phyloP scores from a whole-genome alignment of 2,113 vertebrate species.

The Plestiodon gilberti region DNA sequence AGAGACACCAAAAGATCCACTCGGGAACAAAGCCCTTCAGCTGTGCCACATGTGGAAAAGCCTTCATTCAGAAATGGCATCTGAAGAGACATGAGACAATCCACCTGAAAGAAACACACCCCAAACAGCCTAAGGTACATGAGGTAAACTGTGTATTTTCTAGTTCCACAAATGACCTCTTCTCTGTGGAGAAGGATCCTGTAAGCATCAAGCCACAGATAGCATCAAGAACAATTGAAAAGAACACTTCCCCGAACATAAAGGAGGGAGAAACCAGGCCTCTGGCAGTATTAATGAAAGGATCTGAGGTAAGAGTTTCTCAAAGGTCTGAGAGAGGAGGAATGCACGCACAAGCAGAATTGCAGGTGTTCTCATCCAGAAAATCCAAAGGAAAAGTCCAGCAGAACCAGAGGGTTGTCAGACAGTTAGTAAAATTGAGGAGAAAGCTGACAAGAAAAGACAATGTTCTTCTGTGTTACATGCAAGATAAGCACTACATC shows the following conservation, averaged over 20 bases:
- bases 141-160: not conserved
- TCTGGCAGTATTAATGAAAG: not conserved
- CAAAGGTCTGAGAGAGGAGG: not conserved
- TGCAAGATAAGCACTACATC: not conserved
- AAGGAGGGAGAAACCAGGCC: too few species aligned
- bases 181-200: not conserved
- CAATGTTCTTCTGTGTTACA: not conserved
- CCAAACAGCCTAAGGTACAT: not conserved
- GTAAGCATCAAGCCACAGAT: not conserved
- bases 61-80: not conserved
- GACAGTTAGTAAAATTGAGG: not conserved
- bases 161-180: not conserved
- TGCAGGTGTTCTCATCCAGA: not conserved
- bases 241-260: not conserved
- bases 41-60: constrained; percentile 1
- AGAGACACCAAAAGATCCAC: not conserved
- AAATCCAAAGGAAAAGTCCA: not conserved
- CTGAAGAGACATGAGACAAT: not conserved
- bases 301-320: not conserved
- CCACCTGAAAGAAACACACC: not conserved
- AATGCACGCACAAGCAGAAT: not conserved
- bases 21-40: not conserved
- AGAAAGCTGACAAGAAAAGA: not conserved
- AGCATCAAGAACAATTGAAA: not conserved
- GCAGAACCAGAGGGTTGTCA: not conserved